Evolutionary conservation across 2,888 invertebrate genomes (phyloP).

Genomic region (Drosophila borealis): DNA sequence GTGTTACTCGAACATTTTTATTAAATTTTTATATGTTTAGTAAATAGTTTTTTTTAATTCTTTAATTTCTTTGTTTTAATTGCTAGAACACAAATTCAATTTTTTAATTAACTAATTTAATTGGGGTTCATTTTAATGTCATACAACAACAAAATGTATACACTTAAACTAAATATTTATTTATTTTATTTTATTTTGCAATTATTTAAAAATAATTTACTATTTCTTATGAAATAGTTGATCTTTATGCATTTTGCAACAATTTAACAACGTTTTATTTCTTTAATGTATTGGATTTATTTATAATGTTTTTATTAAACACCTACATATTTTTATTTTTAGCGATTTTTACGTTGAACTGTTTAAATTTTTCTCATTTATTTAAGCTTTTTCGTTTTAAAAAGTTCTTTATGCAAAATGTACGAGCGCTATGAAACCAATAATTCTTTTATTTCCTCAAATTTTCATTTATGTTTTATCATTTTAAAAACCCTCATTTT

Average conservation of each 20-base stretch:
- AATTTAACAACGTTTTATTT: constrained; percentile 78
- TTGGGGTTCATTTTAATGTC: constrained; percentile 69
- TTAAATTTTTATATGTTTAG: constrained; percentile 54
- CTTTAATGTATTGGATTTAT: constrained; percentile 65
- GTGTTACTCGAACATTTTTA: constrained; percentile 64
- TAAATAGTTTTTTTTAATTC: constrained; percentile 58
- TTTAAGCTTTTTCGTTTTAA: constrained; percentile 66
- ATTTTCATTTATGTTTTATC: constrained; percentile 54
- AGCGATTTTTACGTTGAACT: constrained; percentile 68
- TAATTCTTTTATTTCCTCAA: constrained; percentile 77
- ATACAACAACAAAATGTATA: constrained; percentile 82
- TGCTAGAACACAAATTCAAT: constrained; percentile 81
- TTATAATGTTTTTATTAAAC: constrained; percentile 62
- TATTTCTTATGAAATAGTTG: constrained; percentile 72
- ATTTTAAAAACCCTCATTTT: constrained; percentile 7
- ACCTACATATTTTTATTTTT: constrained; percentile 71
- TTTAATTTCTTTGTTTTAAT: constrained; percentile 53
- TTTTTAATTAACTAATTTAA: constrained; percentile 74
- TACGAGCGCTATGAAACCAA: constrained; percentile 86
- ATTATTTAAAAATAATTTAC: constrained; percentile 74
- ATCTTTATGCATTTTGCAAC: constrained; percentile 73
- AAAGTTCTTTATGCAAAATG: constrained; percentile 80
- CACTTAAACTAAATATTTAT: constrained; percentile 73
- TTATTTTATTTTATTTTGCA: constrained; percentile 60
- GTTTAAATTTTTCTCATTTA: constrained; percentile 58